Conservation (phyloP, 2,888 invertebrate genomes). For the Thalpophila matura region DNA sequence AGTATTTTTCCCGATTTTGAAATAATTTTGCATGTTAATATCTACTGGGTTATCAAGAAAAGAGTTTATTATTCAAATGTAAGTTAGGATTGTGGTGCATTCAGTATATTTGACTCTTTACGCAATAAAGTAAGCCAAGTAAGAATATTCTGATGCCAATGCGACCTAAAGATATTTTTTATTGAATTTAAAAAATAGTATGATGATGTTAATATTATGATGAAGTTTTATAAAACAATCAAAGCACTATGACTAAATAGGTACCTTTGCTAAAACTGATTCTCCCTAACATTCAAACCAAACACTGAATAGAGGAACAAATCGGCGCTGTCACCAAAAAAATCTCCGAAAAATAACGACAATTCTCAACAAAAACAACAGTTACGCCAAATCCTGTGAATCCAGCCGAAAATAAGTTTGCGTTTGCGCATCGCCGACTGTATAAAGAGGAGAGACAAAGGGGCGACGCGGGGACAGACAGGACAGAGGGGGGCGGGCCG, state of each 20-base stretch:
- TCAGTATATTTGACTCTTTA: neutral
- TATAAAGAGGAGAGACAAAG: slow-evolving; percentile 87
- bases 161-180: neutral
- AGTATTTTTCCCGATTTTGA: slow-evolving; percentile 11
- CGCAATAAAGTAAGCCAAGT: neutral
- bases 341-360: slow-evolving; percentile 65
- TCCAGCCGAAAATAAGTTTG: slow-evolving; percentile 84
- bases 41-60: neutral
- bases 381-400: slow-evolving; percentile 72
- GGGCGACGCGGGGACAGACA: slow-evolving; percentile 73
- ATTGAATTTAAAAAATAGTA: neutral
- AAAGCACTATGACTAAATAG: neutral
- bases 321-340: slow-evolving; percentile 40
- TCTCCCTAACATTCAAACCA: slow-evolving; percentile 11
- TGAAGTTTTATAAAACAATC: neutral
- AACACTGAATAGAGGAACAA: slow-evolving; percentile 41
- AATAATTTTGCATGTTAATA: neutral
- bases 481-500: slow-evolving; percentile 64
- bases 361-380: slow-evolving; percentile 69
- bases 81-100: neutral
- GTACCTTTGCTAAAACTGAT: neutral
- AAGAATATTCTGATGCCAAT: neutral
- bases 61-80: slow-evolving; percentile 2
- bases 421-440: slow-evolving; percentile 81
- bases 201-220: neutral